phyloP scores from a whole-genome alignment of 2,113 vertebrate species.

The Solea senegalensis region DNA sequence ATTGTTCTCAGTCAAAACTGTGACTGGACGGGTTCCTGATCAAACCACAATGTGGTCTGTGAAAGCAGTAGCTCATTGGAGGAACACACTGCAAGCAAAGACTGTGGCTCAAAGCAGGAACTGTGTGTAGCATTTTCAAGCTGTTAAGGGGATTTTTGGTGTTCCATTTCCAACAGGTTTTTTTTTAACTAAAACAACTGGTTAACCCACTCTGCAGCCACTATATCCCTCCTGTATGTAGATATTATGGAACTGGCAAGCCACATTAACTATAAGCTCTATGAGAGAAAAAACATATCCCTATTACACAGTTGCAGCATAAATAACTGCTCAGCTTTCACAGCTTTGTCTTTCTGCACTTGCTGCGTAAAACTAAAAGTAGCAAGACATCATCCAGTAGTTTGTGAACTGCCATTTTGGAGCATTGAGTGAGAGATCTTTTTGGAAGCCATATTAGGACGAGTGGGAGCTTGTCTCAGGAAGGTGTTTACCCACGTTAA shows the following conservation, averaged over 20 bases:
- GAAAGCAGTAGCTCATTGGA: background rate
- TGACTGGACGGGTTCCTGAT: conserved; percentile 1
- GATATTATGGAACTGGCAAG: background rate
- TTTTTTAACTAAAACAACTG: background rate
- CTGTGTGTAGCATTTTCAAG: background rate
- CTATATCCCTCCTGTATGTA: background rate
- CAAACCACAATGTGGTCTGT: conserved; percentile 2
- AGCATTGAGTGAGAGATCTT: too few species aligned
- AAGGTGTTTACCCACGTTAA: too few species aligned
- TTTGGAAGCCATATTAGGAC: too few species aligned
- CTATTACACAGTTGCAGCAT: background rate
- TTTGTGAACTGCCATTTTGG: too few species aligned
- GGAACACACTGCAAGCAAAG: background rate
- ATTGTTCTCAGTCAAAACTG: background rate
- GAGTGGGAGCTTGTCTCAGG: too few species aligned
- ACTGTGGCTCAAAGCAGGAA: background rate
- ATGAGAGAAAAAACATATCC: background rate
- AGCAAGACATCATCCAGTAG: too few species aligned
- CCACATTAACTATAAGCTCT: background rate
- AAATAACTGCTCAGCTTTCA: background rate
- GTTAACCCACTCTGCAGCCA: conserved; percentile 8
- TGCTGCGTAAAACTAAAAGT: too few species aligned
- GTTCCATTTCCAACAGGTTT: background rate
- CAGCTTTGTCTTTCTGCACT: too few species aligned
- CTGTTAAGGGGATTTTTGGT: background rate